Evolutionary conservation across 2,113 vertebrate genomes (phyloP).

Genomic region (Ochotona curzoniae): DNA sequence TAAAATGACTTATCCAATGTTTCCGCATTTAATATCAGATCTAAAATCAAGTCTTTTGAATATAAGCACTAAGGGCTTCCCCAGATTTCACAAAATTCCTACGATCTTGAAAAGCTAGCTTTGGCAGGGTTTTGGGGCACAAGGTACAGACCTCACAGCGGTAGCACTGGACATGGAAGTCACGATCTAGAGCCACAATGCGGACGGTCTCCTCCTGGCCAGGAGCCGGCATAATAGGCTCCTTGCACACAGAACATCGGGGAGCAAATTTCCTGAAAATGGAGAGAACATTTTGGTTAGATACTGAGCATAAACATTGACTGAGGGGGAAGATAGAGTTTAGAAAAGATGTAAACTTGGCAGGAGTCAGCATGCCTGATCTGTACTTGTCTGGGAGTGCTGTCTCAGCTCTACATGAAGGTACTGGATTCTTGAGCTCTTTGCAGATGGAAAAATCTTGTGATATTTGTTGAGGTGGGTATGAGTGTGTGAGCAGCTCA

Average conservation of each 20-base stretch:
- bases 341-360: not conserved
- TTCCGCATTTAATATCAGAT: not conserved
- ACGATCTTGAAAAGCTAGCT: not conserved
- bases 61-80: not conserved
- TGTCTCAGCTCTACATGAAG: not conserved
- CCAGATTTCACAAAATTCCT: not conserved
- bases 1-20: not conserved
- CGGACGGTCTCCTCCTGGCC: slow-evolving; percentile 99
- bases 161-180: slow-evolving; percentile 99
- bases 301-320: not conserved
- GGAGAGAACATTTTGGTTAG: not conserved
- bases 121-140: rapidly evolving
- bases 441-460: not conserved
- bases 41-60: not conserved
- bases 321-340: not conserved
- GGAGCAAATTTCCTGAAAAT: slow-evolving; percentile 96
- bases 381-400: not conserved
- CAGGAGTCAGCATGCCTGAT: not conserved
- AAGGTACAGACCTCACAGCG: slow-evolving; percentile 93
- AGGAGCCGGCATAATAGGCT: slow-evolving; percentile 97
- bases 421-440: not conserved
- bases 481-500: not conserved
- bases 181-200: slow-evolving; percentile 97
- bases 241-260: slow-evolving; percentile 96
- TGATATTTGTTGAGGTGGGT: not conserved